Percentiles rank a stretch among this genome's conserved stretches.
These are phyloP conservation scores for Aleiodes leptofemur DNA, from an alignment of 2,888 invertebrate species.

Conservation along the genomic window DNA sequence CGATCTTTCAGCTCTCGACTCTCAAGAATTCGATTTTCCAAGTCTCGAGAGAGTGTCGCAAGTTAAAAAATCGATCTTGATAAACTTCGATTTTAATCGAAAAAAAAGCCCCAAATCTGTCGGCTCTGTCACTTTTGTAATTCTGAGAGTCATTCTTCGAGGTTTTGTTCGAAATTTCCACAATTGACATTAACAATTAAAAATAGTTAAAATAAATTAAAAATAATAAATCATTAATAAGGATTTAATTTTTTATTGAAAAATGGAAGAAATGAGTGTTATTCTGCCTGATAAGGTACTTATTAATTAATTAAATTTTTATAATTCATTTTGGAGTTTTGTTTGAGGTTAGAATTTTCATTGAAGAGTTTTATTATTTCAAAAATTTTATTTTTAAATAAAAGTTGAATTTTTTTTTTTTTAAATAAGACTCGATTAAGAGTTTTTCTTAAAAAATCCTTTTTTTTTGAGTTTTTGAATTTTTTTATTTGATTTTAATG, in stretches of 20 bases:
- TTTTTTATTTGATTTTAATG: neutral
- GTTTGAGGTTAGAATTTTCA: neutral
- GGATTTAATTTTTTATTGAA: constrained; percentile 15
- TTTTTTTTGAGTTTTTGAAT: neutral
- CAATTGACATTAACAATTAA: too few species aligned
- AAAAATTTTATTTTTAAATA: too few species aligned
- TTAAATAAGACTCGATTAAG: too few species aligned
- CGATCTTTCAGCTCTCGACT: too few species aligned
- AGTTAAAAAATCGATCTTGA: too few species aligned
- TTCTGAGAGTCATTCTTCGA: constrained; percentile 26
- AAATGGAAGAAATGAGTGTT: constrained; percentile 90
- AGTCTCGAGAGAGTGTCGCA: too few species aligned
- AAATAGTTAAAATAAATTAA: neutral
- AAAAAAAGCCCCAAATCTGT: too few species aligned
- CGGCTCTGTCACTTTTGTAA: constrained; percentile 14
- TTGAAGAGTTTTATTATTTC: neutral
- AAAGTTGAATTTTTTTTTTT: too few species aligned
- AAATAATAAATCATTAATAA: neutral
- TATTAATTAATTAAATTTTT: constrained; percentile 28
- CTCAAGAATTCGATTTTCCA: too few species aligned
- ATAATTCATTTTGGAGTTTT: neutral
- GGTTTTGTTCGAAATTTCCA: too few species aligned
- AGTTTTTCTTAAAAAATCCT: neutral
- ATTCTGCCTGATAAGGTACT: constrained; percentile 87
- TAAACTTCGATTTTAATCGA: neutral